Base-by-base conservation (phyloP, 1,140 invertebrate species). In the Brachionus paranguensis region DNA sequence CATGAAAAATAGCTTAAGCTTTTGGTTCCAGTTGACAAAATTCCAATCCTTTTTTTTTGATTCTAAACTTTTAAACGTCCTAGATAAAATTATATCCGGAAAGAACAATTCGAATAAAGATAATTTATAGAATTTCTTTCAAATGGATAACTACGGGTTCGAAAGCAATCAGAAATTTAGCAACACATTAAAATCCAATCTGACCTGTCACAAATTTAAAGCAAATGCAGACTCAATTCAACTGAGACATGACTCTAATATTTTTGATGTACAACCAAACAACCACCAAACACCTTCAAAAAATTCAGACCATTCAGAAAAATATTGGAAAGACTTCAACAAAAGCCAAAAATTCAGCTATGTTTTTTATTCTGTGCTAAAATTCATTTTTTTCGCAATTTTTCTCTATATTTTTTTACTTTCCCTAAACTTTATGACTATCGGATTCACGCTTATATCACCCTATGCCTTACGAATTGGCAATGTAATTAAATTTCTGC, bases 401-500 rank as follows among this genome's bases (percentile, higher is more conserved):
- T 60, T 81, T 43, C 37, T 81, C 0, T 81, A 64, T 12, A 37
- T 81, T 29, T 60, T 68, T 81, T 45, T 81, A 47, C 43, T 81
- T 27, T 81, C 78, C 6, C 20, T 81, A 14, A 81, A 81, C 64
- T 81, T 81, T 24, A 81, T 81, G 78, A 81, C 78, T 14, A 68
- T 68, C 27, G 78, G 78, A 27, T 64, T 81, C 20, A 68, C 78
- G 12, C 27, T 81, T 27, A 29, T 81, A n/a, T 24, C 78, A 43
- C 50, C 50, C 1, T 81, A 81, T 47, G 64, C 78, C 10, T 24
- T 81, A 24, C 3, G 43, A 65, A 1, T n/a, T 43, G 29, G 41
- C 17, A 8, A 68, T n/a, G 4, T 27, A 2, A 43, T 81, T 27
- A 24, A 41, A 41, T 81, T 64, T 7, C 84, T 92, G 6, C 86